phyloP scores from a whole-genome alignment of 2,797 vertebrate genomes.

The Chelmon rostratus region DNA sequence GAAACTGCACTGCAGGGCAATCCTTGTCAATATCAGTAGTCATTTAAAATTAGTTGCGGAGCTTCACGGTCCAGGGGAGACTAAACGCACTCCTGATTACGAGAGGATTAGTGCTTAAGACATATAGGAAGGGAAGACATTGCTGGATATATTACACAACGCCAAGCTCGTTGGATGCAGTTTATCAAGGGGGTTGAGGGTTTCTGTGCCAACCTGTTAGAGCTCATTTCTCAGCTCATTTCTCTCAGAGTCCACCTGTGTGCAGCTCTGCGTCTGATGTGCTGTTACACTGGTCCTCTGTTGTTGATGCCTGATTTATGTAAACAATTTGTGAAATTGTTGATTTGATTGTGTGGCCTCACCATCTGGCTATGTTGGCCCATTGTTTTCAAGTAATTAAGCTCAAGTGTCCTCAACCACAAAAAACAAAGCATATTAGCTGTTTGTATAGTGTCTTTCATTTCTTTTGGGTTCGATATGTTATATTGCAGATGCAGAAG shows the following conservation, averaged over 20 bases:
- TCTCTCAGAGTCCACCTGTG: not conserved
- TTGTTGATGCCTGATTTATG: not conserved
- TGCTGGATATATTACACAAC: not conserved
- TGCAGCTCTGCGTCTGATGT: not conserved
- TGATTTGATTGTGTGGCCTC: not conserved
- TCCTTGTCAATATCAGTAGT: not conserved
- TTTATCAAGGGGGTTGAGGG: not conserved
- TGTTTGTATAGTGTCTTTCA: not conserved
- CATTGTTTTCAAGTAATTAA: not conserved
- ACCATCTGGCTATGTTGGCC: not conserved
- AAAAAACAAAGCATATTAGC: not conserved
- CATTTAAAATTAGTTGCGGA: not conserved
- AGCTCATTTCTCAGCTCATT: conserved; percentile 1
- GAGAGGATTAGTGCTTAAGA: not conserved
- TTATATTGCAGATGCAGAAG: not conserved
- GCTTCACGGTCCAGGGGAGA: not conserved
- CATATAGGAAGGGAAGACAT: not conserved
- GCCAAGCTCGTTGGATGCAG: not conserved
- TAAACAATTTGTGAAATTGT: not conserved
- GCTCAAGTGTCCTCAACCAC: too few species aligned
- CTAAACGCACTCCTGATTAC: not conserved
- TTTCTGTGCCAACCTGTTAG: conserved; percentile 2
- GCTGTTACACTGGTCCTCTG: not conserved
- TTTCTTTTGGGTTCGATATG: not conserved
- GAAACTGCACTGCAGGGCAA: not conserved